A percentile compares a stretch with the other conserved stretches of the same genome.
Conservation (phyloP, 2,113 vertebrate genomes). For the Pachyramphus minor region DNA sequence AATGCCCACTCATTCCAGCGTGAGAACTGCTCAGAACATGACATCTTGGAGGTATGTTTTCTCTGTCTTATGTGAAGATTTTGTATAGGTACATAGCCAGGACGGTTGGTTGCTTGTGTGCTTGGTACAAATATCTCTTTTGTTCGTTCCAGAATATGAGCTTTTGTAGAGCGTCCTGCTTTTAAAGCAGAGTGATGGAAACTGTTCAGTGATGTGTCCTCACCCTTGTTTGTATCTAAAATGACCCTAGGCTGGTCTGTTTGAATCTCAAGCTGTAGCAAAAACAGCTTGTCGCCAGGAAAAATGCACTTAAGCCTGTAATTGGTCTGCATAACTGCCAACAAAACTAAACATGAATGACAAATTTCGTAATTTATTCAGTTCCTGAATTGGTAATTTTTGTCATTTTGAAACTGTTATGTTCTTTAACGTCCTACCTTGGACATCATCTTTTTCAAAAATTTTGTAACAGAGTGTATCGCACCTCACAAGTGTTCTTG, state of each 20-base stretch:
- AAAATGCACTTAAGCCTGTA: neutral
- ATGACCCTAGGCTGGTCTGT: neutral
- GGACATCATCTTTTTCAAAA: neutral
- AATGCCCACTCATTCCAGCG: neutral
- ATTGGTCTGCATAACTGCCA: neutral
- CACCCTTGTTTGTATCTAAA: neutral
- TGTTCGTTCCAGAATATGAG: neutral
- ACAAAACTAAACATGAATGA: neutral
- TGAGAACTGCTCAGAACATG: neutral
- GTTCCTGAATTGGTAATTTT: neutral
- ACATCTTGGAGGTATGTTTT: neutral
- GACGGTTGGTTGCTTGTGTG: neutral
- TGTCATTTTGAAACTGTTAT: neutral
- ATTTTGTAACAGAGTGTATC: neutral
- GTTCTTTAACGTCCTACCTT: neutral
- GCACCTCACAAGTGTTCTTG: neutral
- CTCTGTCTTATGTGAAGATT: neutral
- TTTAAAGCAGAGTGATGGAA: neutral
- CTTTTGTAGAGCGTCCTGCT: neutral
- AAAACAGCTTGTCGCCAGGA: conserved; percentile 6
- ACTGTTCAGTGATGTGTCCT: neutral
- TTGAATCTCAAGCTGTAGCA: neutral
- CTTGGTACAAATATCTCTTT: neutral
- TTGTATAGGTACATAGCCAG: neutral
- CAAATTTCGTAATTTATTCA: neutral